phyloP scores from a whole-genome alignment of 2,113 vertebrate genomes.

The Coptodon rendalli region DNA sequence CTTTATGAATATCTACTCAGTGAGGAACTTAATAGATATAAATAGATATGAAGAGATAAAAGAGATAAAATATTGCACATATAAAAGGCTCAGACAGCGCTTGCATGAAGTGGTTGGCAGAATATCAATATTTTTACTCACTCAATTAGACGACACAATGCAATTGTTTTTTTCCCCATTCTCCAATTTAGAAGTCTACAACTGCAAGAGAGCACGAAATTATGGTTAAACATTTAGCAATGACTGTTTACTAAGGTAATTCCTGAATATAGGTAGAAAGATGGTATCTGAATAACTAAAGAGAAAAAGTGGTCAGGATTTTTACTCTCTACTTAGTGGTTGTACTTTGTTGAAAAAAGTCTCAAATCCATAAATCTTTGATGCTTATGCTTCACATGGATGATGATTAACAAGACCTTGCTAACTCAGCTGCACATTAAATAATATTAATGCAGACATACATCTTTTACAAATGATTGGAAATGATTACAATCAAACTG shows the following conservation, averaged over 20 bases:
- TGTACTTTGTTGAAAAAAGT: neutral
- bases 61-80: neutral
- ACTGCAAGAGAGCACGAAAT: neutral
- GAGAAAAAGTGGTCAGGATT: neutral
- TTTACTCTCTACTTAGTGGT: neutral
- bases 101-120: neutral
- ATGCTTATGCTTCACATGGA: neutral
- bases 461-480: neutral
- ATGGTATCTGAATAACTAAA: neutral
- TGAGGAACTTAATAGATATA: neutral
- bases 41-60: neutral
- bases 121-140: neutral
- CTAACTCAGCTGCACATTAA: neutral
- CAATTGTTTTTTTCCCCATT: accelerated
- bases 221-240: neutral
- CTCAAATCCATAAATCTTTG: neutral
- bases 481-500: neutral
- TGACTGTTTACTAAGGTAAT: neutral
- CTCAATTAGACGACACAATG: neutral
- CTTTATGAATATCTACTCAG: neutral
- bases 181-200: neutral
- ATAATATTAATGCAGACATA: neutral
- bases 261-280: neutral
- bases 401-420: neutral
- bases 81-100: neutral